Evolutionary conservation across 2,888 invertebrate species (phyloP).

Genomic region (Idaea biselata): DNA sequence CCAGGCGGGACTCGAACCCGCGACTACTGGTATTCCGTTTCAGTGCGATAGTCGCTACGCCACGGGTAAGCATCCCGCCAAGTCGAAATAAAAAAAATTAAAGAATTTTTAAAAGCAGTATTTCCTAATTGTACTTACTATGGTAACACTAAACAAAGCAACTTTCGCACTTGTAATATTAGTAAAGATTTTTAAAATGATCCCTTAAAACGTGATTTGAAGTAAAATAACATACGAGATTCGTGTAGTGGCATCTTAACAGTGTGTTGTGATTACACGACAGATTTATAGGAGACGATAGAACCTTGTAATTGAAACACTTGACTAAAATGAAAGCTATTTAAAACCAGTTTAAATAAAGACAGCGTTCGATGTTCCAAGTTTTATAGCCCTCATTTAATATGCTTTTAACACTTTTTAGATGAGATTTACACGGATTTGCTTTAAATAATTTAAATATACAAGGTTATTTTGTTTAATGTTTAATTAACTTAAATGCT

Average conservation of each 20-base stretch:
- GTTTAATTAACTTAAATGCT: not conserved
- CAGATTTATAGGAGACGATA: slow-evolving; percentile 34
- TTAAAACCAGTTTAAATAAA: slow-evolving; percentile 40
- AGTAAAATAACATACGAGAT: too few species aligned
- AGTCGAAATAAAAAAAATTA: too few species aligned
- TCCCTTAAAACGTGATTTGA: too few species aligned
- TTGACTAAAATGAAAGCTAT: slow-evolving; percentile 40
- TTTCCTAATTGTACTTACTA: too few species aligned
- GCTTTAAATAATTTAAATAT: slow-evolving; percentile 8
- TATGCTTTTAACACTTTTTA: slow-evolving; percentile 24
- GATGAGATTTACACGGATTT: slow-evolving; percentile 18
- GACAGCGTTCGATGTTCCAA: slow-evolving; percentile 23
- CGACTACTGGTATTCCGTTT: too few species aligned
- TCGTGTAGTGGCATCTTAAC: not conserved
- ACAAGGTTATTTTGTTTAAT: not conserved
- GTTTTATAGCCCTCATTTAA: slow-evolving; percentile 21
- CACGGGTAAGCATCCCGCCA: too few species aligned
- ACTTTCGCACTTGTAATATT: too few species aligned
- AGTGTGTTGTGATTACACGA: slow-evolving; percentile 3
- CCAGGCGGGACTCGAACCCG: too few species aligned
- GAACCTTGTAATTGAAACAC: slow-evolving; percentile 35
- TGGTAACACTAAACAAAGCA: too few species aligned
- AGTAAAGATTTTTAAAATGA: too few species aligned
- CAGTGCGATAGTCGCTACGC: too few species aligned
- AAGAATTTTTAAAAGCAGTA: too few species aligned